These are phyloP conservation scores for Amphiura filiformis DNA, from an alignment of 35 echinoderm and acorn worm genomes.

Conservation along the genomic window DNA sequence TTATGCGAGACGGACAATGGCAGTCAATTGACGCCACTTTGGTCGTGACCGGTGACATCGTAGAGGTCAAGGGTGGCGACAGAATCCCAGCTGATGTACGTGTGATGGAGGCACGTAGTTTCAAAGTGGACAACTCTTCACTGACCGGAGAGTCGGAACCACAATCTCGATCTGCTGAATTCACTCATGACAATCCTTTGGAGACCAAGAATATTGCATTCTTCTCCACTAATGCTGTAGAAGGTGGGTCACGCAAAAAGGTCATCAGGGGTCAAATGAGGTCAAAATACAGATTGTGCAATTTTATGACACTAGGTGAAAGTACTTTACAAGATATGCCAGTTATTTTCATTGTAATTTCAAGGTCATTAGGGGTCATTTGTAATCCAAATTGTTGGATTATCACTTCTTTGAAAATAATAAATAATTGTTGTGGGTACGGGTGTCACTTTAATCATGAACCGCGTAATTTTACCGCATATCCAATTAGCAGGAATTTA, in stretches of 20 bases:
- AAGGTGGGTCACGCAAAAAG: constrained; percentile 69
- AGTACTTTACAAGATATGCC: too few species aligned
- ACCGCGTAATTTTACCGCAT: too few species aligned
- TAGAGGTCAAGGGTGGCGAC: constrained; percentile 94
- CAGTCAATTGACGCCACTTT: constrained; percentile 52
- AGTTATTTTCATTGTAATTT: too few species aligned
- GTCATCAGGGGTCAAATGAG: too few species aligned
- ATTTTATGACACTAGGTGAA: too few species aligned
- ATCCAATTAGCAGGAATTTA: too few species aligned
- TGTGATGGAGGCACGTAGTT: constrained; percentile 74
- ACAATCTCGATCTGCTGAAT: constrained; percentile 76
- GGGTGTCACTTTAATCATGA: too few species aligned
- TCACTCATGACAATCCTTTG: constrained; percentile 91
- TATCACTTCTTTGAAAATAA: too few species aligned
- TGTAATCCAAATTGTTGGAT: too few species aligned
- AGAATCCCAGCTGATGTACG: constrained; percentile 91
- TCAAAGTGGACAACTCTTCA: constrained; percentile 98
- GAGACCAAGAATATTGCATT: constrained; percentile 97
- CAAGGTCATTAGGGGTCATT: too few species aligned
- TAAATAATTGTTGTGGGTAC: too few species aligned
- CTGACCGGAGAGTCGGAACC: constrained; percentile 98
- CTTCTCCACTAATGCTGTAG: constrained; percentile 96
- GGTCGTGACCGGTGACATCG: constrained; percentile 89
- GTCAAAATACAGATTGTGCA: too few species aligned
- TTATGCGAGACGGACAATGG: constrained; percentile 79